Evolutionary conservation across 2,888 invertebrate genomes (phyloP).

Genomic region (Thyatira batis): DNA sequence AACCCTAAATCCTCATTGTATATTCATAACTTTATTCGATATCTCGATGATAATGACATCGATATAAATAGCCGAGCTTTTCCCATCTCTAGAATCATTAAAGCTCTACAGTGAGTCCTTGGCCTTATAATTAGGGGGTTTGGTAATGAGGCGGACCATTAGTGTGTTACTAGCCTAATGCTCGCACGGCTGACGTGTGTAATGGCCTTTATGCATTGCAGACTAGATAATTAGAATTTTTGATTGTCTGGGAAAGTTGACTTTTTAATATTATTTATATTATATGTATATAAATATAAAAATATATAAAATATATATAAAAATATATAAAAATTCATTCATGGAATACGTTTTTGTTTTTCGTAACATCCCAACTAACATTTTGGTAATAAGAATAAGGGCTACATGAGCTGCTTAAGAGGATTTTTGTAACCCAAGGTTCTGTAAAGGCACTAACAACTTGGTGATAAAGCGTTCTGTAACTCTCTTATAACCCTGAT

Average conservation of each 20-base stretch:
- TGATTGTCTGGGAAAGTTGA: constrained; percentile 6
- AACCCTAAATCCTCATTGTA: constrained; percentile 12
- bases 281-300: too few species aligned
- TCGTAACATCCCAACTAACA: too few species aligned
- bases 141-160: constrained; percentile 58
- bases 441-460: too few species aligned
- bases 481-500: too few species aligned
- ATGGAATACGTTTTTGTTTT: background rate
- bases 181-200: constrained; percentile 46
- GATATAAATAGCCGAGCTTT: constrained; percentile 29
- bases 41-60: constrained; percentile 42
- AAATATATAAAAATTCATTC: background rate
- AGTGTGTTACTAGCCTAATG: constrained; percentile 61
- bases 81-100: constrained; percentile 37
- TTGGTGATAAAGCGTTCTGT: too few species aligned
- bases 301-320: background rate
- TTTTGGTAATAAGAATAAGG: too few species aligned
- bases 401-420: too few species aligned
- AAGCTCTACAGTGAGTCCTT: constrained; percentile 35
- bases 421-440: too few species aligned
- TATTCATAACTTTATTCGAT: constrained; percentile 9
- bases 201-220: constrained; percentile 43
- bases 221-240: constrained; percentile 28
- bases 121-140: constrained; percentile 58
- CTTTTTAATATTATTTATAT: constrained; percentile 16